phyloP scores from a whole-genome alignment of 2,113 vertebrate species.

The Ploceus nigricollis region DNA sequence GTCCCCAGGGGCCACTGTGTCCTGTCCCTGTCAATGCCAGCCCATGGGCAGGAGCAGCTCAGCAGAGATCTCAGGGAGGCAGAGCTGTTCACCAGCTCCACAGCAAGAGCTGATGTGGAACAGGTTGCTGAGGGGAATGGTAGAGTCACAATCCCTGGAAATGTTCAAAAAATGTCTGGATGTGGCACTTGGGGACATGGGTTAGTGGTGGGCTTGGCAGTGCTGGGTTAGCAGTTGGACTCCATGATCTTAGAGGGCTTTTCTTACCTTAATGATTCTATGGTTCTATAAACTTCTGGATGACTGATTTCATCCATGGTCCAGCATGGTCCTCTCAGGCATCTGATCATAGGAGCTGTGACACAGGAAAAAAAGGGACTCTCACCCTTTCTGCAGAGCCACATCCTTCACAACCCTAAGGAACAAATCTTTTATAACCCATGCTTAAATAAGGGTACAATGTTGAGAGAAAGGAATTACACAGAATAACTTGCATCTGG shows the following conservation, averaged over 20 bases:
- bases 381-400: neutral
- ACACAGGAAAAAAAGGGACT: neutral
- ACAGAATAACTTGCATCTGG: neutral
- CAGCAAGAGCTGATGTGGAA: neutral
- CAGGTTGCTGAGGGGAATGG: neutral
- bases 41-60: neutral
- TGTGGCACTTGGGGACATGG: neutral
- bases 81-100: fast-evolving
- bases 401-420: neutral
- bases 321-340: neutral
- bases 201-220: neutral
- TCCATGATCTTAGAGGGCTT: neutral
- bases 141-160: neutral
- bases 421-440: neutral
- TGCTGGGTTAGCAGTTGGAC: neutral
- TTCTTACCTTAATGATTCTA: neutral
- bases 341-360: neutral
- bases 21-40: neutral
- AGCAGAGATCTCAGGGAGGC: neutral
- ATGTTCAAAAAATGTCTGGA: neutral
- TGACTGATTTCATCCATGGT: neutral
- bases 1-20: neutral
- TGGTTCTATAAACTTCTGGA: neutral
- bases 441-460: neutral
- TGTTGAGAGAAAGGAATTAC: neutral